Base-by-base conservation (phyloP, 2,888 invertebrate species). In the Epinotia ramella region DNA sequence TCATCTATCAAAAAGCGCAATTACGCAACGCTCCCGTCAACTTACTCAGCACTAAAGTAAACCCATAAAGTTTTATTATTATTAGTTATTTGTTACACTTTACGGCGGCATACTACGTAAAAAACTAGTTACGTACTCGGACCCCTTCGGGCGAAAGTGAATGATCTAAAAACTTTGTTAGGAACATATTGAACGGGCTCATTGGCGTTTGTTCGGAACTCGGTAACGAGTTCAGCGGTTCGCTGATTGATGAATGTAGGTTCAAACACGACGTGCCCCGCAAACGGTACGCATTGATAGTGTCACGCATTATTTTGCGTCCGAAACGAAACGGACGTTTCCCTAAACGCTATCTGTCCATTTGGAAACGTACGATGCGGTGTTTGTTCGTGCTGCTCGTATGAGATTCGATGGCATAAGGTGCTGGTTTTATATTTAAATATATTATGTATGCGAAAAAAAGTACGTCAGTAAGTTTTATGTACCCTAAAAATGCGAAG, bases 151-250 rank as follows among this genome's bases (percentile, higher is more conserved):
- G 89, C 88, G 90, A 87, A 88, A 91, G 91, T 93, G 93, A 93
- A 88, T 91, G 92, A 93, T 94, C 91, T 89, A 86, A 89, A 92
- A 93, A 93, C 87, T 93, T 93, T 86, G 75, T 84, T 83, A 84
- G 88, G 87, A 88, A 91, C 88, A 90, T 88, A 91, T 88, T 85
- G 86, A 85, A 81, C 83, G 82, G 79, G 80, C 88, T 88, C 90
- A 89, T 89, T 88, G 88, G 85, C 84, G 84, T 87, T 90, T 86
- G 86, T 86, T 87, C 81, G 84, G 82, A 91, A 92, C 91, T 92
- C 91, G 81, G 91, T 91, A 92, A 92, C 91, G 89, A 93, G 92
- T 92, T 93, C 89, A 89, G 85, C 83, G 88, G 88, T 86, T 89
- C 81, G 81, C 87, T 93, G 93, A 93, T 93, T 93, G 93, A 93